phyloP scores from a whole-genome alignment of 2,888 invertebrate species.

The Epistrophe grossulariae region DNA sequence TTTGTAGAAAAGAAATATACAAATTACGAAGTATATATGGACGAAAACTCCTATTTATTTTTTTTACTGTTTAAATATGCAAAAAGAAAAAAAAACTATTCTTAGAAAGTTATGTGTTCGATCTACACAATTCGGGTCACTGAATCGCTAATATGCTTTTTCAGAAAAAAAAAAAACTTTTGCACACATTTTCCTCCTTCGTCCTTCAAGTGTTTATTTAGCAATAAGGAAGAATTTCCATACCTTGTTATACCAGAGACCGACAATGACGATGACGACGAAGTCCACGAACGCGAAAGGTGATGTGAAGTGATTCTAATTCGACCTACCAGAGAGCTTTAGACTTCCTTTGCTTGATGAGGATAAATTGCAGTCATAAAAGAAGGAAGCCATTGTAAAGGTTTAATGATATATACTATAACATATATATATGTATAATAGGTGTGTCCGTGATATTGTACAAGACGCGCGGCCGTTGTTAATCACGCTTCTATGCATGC shows the following conservation, averaged over 20 bases:
- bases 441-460: conserved; percentile 45
- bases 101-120: conserved; percentile 40
- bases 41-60: conserved; percentile 39
- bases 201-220: conserved; percentile 37
- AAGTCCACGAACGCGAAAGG: conserved; percentile 13
- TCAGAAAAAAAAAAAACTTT: background rate
- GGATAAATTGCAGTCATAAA: conserved; percentile 69
- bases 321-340: conserved; percentile 51
- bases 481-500: conserved; percentile 56
- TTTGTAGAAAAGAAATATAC: conserved; percentile 18
- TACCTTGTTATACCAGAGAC: conserved; percentile 15
- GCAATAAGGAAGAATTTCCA: conserved; percentile 29
- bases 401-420: conserved; percentile 2
- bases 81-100: conserved; percentile 4
- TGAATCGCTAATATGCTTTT: conserved; percentile 42
- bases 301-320: conserved; percentile 31
- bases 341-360: conserved; percentile 56
- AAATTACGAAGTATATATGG: conserved; percentile 15
- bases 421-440: background rate
- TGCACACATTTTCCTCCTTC: conserved; percentile 1
- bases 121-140: conserved; percentile 65
- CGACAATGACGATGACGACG: background rate
- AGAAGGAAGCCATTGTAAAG: conserved; percentile 54
- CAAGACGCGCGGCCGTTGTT: conserved; percentile 45
- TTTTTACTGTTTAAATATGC: background rate